Base-by-base conservation (phyloP, 2,888 invertebrate species). In the Acleris laterana region DNA sequence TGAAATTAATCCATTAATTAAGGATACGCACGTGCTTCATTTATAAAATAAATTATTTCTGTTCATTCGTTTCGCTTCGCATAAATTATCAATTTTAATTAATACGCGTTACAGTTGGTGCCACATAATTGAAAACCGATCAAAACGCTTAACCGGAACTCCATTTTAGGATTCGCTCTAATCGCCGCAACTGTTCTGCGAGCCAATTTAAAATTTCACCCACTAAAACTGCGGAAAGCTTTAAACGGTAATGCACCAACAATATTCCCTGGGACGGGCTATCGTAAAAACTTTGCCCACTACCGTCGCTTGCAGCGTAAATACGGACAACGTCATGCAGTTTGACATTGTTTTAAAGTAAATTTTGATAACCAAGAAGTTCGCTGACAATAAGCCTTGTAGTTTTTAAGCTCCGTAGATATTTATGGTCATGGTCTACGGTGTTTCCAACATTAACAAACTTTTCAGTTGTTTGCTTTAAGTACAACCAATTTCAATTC, bases 161-260 rank as follows among this genome's bases (percentile, higher is more conserved):
- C 73, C 79, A 76, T 77, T 68, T 69, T 68, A 73, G 73, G 69
- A 73, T 80, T 77, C 77, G 73, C 77, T 81, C 81, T 87, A 85
- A 88, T 84, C 82, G 81, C 71, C 72, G 76, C 83, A 78, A 83
- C 80, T 80, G 82, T 85, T 87, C 81, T 77, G 80, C 73, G 74
- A 81, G 79, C 80, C 85, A 89, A 88, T 90, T 88, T 90, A 81
- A 88, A 90, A 86, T 87, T 88, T 86, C 79, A 74, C 69, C 72
- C 71, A 84, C 80, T 81, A 79, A 77, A 84, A 86, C 83, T 80
- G 80, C 75, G 75, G 78, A 81, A 78, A 76, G 83, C 79, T 85
- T 89, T 88, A 88, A 89, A 87, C 87, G 84, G 87, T 89, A 90
- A 90, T 89, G 89, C 87, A 89, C 85, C 87, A 85, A 88, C 89